Evolutionary conservation across 2,797 vertebrate species (phyloP), one percentile per base, ranked within the genome.

Genomic region (Pelodytes ibericus): DNA sequence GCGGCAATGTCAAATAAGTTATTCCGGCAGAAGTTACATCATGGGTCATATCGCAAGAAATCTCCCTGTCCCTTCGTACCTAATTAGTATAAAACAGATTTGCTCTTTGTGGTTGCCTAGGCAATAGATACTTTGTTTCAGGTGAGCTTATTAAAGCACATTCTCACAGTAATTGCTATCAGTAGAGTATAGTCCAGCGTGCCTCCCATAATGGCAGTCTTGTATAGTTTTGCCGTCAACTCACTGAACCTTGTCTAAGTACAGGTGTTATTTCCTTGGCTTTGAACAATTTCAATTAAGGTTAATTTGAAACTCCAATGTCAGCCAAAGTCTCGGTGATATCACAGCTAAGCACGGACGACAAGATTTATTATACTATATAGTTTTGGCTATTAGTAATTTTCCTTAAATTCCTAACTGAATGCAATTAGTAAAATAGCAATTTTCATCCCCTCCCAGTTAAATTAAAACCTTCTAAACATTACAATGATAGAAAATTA

Each of bases 261-360:
- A 24, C 53, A 60, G 44, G 75, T 72, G 67, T 67, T 61, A 78
- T 78, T 78, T 78, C 25, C 75, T 78, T 72, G 69, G 75, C 69
- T 61, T n/a, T 67, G 27, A 78, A 49, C 56, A 78, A 61, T 78
- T 78, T 78, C 75, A 78, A 72, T 78, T 78, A 67, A 72, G 75
- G 75, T 78, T 78, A 72, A 78, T 78, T 78, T 78, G 70, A 78
- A 67, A 67, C 63, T 61, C 65, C 75, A 78, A 78, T 72, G 75
- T 78, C 75, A 78, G 75, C 69, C 75, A 78, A 78, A 51, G 75
- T 72, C 75, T 78, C 61, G 62, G 62, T 18, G 75, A 72, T 72
- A 67, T 67, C 62, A 72, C 67, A 41, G 56, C 39, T 18, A 53
- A n/a, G 26, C 30, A 61, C 27, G 10, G 58, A 63, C 39, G 15